Evolutionary conservation across 2,797 vertebrate genomes (phyloP).

Genomic region (Dallia pectoralis): DNA sequence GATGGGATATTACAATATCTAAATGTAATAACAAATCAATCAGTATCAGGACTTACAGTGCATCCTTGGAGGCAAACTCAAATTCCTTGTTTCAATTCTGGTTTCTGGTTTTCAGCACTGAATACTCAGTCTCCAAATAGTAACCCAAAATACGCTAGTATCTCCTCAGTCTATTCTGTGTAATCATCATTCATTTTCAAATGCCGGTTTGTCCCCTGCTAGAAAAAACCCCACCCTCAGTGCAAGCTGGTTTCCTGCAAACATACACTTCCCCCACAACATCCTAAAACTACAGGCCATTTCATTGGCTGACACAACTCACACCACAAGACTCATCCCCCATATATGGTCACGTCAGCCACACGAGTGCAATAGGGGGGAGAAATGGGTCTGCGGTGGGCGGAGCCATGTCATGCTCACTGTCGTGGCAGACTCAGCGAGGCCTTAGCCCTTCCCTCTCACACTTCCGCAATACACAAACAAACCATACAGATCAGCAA

Average conservation of each 20-base stretch:
- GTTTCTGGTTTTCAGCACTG: not conserved
- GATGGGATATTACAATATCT: not conserved
- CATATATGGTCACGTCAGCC: slow-evolving; percentile 63
- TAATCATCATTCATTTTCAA: slow-evolving; percentile 74
- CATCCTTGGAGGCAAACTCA: slow-evolving; percentile 52
- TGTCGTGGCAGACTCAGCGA: not conserved
- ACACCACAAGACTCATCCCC: slow-evolving; percentile 70
- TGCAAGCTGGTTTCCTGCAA: slow-evolving; percentile 20
- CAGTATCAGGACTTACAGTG: slow-evolving; percentile 67
- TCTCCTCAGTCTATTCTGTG: slow-evolving; percentile 45
- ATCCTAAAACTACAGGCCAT: not conserved
- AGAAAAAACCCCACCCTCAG: slow-evolving; percentile 51
- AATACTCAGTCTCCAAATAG: slow-evolving; percentile 18
- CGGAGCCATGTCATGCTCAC: not conserved
- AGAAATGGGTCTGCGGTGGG: slow-evolving; percentile 16
- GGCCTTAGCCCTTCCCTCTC: slow-evolving; percentile 34
- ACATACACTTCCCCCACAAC: not conserved
- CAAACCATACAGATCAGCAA: slow-evolving; percentile 36
- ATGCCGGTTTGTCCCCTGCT: slow-evolving; percentile 56
- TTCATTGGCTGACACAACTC: slow-evolving; percentile 72
- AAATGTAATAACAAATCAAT: not conserved
- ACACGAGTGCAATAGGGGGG: slow-evolving; percentile 37
- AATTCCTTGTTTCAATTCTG: slow-evolving; percentile 1
- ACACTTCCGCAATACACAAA: slow-evolving; percentile 14
- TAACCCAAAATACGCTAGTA: slow-evolving; percentile 23